Evolutionary conservation across 1,140 invertebrate genomes (phyloP).

Genomic region (Frieseomelitta varia): DNA sequence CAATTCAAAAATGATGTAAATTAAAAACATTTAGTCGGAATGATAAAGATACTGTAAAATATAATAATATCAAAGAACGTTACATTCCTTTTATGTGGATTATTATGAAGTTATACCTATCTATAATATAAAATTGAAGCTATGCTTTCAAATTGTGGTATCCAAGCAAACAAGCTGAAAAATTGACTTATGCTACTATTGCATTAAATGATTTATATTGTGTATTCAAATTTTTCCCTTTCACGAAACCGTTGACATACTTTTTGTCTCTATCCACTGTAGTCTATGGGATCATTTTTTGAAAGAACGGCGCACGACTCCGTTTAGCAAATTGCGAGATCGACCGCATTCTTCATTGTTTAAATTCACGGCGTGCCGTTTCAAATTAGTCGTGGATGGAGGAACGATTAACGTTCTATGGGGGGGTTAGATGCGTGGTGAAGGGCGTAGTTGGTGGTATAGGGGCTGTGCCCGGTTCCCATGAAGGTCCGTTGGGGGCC

Average conservation of each 20-base stretch:
- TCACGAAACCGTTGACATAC: background rate
- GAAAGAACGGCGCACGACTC: background rate
- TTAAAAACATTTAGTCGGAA: too few relatives aligned
- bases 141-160: too few relatives aligned
- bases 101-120: too few relatives aligned
- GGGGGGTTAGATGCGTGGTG: constrained; percentile 33
- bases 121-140: too few relatives aligned
- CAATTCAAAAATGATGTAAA: too few relatives aligned
- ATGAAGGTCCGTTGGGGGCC: constrained; percentile 82
- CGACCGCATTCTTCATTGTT: constrained; percentile 73
- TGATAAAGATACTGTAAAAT: too few relatives aligned
- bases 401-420: constrained; percentile 73
- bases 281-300: background rate
- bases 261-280: background rate
- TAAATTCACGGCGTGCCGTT: constrained; percentile 71
- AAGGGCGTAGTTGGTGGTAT: constrained; percentile 64
- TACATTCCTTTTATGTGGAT: too few relatives aligned
- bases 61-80: too few relatives aligned
- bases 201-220: background rate
- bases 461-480: constrained; percentile 78
- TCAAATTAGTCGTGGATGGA: constrained; percentile 76
- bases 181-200: too few relatives aligned
- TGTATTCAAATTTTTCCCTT: background rate
- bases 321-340: constrained; percentile 53
- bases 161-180: too few relatives aligned